phyloP scores from a whole-genome alignment of 1,140 invertebrate species.

The Saccostrea glomerata region DNA sequence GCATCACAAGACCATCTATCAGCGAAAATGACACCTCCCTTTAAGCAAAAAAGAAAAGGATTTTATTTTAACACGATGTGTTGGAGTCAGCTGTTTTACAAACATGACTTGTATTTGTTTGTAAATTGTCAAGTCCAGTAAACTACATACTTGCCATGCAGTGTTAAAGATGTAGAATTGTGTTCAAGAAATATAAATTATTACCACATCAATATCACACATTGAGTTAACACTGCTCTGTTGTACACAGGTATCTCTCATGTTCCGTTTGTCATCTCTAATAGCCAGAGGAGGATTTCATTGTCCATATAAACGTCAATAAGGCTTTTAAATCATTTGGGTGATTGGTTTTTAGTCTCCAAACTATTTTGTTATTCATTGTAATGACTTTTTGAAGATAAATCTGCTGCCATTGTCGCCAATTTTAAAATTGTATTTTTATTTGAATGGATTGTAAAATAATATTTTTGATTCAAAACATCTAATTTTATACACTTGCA shows the following conservation, averaged over 20 bases:
- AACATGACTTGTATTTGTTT: too few species aligned
- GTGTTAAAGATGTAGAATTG: constrained; percentile 20
- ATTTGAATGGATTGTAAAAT: not conserved
- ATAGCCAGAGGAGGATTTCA: constrained; percentile 1
- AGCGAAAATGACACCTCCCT: not conserved
- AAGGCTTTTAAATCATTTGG: constrained; percentile 22
- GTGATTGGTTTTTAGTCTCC: constrained; percentile 27
- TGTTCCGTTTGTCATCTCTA: not conserved
- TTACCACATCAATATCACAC: not conserved
- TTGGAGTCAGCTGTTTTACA: constrained; percentile 5
- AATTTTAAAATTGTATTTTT: not conserved
- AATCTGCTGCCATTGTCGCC: not conserved
- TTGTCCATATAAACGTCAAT: not conserved
- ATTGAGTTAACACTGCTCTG: constrained; percentile 10
- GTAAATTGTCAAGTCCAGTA: not conserved
- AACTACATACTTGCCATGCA: constrained; percentile 5
- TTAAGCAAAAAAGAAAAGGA: not conserved
- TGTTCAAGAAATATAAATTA: constrained; percentile 37
- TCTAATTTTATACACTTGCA: not conserved
- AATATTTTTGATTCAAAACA: not conserved
- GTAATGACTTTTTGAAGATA: not conserved
- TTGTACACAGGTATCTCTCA: not conserved
- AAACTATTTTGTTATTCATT: constrained; percentile 4
- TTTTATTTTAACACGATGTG: not conserved
- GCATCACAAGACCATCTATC: not conserved